These are phyloP conservation scores for Agraylea sexmaculata DNA, from an alignment of 1,140 invertebrate genomes.

Conservation along the genomic window DNA sequence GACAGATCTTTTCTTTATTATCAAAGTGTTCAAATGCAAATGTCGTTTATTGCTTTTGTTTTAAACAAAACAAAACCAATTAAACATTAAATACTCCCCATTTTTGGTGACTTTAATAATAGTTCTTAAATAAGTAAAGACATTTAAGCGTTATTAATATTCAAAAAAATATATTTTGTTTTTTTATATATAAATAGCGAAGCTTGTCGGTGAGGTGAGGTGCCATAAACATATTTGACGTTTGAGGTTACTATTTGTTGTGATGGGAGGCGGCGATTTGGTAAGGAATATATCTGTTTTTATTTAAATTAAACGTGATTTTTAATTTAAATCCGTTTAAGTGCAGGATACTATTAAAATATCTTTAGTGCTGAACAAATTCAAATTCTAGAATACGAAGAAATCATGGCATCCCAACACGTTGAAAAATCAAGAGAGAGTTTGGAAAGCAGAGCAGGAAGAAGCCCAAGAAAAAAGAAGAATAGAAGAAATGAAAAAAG, in stretches of 20 bases:
- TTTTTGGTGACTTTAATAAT: no score
- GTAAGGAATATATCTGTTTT: conserved; percentile 27
- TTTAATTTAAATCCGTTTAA: conserved; percentile 2
- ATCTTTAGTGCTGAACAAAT: no score
- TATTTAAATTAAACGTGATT: conserved; percentile 5
- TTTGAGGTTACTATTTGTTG: not conserved
- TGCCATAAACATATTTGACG: no score
- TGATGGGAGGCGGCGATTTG: conserved; percentile 47
- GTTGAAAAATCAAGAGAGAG: conserved; percentile 63
- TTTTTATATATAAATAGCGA: no score
- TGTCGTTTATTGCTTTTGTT: no score
- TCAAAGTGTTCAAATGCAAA: no score
- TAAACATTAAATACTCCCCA: no score
- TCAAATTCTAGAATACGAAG: conserved; percentile 49
- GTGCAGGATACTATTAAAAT: no score
- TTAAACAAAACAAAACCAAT: no score
- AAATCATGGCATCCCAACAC: conserved; percentile 73
- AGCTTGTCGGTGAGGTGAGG: no score
- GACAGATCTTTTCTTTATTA: no score
- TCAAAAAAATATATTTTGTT: not conserved
- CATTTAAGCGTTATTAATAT: not conserved
- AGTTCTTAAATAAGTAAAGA: no score
- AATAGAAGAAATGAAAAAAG: conserved; percentile 53
- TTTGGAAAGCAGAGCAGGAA: conserved; percentile 67
- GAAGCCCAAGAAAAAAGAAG: conserved; percentile 54